Conservation (phyloP, 2,797 vertebrate species). For the Catharus ustulatus region DNA sequence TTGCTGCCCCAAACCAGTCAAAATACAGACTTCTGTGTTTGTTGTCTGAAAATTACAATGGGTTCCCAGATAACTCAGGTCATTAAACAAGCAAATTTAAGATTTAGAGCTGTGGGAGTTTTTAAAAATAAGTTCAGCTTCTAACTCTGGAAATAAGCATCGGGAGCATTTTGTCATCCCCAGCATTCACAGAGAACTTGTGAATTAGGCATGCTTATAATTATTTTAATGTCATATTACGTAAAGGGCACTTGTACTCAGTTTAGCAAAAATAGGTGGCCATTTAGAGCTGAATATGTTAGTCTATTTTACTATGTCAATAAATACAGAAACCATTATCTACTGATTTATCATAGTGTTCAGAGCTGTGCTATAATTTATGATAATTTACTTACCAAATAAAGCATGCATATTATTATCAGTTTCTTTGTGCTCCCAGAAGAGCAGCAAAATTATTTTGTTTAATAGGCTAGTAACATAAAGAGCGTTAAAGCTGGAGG, state of each 20-base stretch:
- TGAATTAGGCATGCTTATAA: background rate
- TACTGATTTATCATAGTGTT: slow-evolving; percentile 35
- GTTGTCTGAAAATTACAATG: background rate
- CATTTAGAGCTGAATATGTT: background rate
- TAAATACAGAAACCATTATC: slow-evolving; percentile 41
- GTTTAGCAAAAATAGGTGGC: background rate
- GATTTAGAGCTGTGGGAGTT: background rate
- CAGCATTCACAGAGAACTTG: background rate
- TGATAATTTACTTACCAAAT: slow-evolving; percentile 20
- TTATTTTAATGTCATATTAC: background rate
- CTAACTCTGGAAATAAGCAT: background rate
- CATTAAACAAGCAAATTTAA: background rate
- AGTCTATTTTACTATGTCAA: background rate
- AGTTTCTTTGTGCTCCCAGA: background rate
- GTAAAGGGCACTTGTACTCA: background rate
- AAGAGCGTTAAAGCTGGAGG: slow-evolving; percentile 28
- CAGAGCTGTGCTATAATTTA: background rate
- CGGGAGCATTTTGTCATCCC: background rate
- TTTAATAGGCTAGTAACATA: slow-evolving; percentile 45
- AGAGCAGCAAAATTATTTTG: background rate
- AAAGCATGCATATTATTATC: slow-evolving; percentile 26
- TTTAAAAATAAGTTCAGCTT: background rate
- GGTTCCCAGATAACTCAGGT: background rate
- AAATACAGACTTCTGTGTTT: background rate
- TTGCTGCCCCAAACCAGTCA: background rate